phyloP scores from a whole-genome alignment of 2,113 vertebrate species.

The Engraulis encrasicolus region DNA sequence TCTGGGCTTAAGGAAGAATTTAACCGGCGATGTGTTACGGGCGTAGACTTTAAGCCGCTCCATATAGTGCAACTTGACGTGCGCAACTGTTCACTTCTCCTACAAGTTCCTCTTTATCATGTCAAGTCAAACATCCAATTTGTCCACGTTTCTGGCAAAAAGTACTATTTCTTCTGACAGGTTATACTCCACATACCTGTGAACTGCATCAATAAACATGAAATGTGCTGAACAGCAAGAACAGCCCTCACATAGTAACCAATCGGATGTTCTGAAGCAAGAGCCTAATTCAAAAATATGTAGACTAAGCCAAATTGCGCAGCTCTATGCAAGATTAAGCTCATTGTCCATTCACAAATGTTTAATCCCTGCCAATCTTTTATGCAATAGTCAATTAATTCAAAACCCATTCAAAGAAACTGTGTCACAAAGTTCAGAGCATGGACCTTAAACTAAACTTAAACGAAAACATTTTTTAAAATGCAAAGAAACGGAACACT shows the following conservation, averaged over 20 bases:
- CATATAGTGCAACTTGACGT: no score
- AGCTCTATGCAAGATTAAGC: neutral
- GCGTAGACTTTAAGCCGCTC: neutral
- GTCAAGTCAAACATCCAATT: no score
- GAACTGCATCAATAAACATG: neutral
- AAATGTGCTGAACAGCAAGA: neutral
- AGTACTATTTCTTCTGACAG: constrained; percentile 44
- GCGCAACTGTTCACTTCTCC: no score
- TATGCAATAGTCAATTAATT: neutral
- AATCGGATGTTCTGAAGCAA: no score
- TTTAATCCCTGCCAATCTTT: neutral
- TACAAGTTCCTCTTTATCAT: no score
- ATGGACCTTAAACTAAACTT: no score
- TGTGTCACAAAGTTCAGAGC: no score
- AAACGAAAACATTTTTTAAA: no score
- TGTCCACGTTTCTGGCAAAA: no score
- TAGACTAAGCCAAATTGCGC: neutral
- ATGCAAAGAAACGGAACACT: no score
- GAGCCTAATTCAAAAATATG: constrained; percentile 4
- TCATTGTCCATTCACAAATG: neutral
- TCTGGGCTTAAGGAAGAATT: constrained; percentile 63
- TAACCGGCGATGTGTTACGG: neutral
- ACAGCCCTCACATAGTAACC: neutral
- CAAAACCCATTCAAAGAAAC: no score
- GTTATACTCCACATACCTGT: constrained; percentile 51